phyloP scores from a whole-genome alignment of 2,797 vertebrate species.

The Brachymystax lenok region DNA sequence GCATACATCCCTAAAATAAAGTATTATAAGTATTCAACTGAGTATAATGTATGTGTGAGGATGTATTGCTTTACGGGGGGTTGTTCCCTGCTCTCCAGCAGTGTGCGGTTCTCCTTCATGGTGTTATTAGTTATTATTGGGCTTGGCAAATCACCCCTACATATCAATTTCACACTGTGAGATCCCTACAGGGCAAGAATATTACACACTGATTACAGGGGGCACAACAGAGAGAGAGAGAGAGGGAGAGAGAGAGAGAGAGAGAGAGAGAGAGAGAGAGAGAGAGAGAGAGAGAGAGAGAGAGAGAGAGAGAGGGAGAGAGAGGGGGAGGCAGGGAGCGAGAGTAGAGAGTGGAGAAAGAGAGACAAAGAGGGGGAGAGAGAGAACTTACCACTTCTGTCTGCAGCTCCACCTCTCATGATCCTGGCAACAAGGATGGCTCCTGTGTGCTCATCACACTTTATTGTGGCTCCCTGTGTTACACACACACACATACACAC shows the following conservation, averaged over 20 bases:
- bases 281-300: neutral
- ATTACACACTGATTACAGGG: neutral
- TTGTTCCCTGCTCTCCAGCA: constrained; percentile 1
- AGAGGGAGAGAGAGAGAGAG: too few relatives aligned
- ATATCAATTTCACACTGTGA: neutral
- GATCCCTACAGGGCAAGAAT: neutral
- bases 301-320: neutral
- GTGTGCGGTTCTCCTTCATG: constrained; percentile 52
- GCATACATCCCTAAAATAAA: too few relatives aligned
- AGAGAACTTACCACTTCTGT: constrained; percentile 86
- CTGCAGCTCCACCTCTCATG: constrained; percentile 94
- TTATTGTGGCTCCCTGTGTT: constrained; percentile 88
- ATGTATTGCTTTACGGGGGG: neutral
- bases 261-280: too few relatives aligned
- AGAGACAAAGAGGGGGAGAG: neutral
- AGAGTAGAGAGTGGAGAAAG: too few relatives aligned
- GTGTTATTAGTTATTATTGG: constrained; percentile 45
- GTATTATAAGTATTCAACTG: too few relatives aligned
- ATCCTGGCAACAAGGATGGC: constrained; percentile 90
- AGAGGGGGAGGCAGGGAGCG: too few relatives aligned
- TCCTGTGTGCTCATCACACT: constrained; percentile 85
- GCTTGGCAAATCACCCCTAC: neutral
- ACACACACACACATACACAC: constrained; percentile 11
- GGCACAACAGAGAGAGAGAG: neutral
- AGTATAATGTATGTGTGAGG: neutral